Conservation (phyloP, 1,140 invertebrate species). For the Drosophila bipectinata region DNA sequence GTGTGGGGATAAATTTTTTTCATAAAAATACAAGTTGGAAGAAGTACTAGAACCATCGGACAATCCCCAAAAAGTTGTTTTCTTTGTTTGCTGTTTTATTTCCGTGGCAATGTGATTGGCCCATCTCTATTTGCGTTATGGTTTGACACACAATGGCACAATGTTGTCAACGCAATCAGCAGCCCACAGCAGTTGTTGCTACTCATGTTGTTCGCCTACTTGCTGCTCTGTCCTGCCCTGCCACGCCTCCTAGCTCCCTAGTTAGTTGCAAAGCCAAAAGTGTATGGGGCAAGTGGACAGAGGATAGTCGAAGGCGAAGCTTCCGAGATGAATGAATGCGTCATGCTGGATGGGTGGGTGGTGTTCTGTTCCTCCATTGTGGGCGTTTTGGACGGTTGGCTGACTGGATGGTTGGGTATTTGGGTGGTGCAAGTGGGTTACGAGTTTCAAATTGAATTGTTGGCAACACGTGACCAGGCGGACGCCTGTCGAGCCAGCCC, state of each 20-base stretch:
- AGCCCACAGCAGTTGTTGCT: conserved; percentile 36
- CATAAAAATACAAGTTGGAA: conserved; percentile 1
- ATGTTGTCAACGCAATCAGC: conserved; percentile 81
- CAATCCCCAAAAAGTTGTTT: conserved; percentile 7
- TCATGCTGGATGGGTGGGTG: conserved; percentile 43
- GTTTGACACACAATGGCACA: conserved; percentile 68
- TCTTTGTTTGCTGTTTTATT: conserved; percentile 4
- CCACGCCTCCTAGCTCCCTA: not conserved
- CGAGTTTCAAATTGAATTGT: conserved; percentile 76
- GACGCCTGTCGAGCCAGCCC: conserved; percentile 26
- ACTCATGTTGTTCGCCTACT: conserved; percentile 19
- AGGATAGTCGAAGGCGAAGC: conserved; percentile 32
- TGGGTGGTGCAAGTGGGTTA: conserved; percentile 33
- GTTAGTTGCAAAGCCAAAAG: conserved; percentile 56
- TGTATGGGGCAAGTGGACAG: conserved; percentile 51
- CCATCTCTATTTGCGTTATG: conserved; percentile 49
- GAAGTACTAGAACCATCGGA: not conserved
- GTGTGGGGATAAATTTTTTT: not conserved
- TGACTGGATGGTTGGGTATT: not conserved
- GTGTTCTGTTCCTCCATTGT: not conserved
- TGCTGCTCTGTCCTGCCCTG: not conserved
- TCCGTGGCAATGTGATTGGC: conserved; percentile 26
- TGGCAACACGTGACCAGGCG: conserved; percentile 73
- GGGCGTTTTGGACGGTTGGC: not conserved
- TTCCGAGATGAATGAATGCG: conserved; percentile 53